Conservation (phyloP, 2,797 vertebrate genomes). For the Odontamblyopus lacepedii region DNA sequence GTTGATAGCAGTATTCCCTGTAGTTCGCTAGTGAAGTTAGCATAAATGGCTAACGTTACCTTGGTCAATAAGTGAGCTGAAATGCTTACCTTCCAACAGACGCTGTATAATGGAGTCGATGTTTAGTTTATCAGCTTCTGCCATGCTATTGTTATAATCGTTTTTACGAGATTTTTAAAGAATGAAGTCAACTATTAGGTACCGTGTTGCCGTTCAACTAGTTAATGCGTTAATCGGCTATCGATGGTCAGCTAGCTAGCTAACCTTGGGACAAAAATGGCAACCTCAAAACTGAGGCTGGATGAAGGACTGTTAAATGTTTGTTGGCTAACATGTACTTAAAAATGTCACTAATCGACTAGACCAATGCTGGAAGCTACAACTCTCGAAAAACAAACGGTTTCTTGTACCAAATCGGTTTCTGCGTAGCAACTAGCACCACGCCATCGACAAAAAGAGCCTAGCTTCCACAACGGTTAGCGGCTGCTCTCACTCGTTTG, state of each 20-base stretch:
- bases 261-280: constrained; percentile 68
- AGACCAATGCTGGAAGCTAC: constrained; percentile 23
- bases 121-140: constrained; percentile 84
- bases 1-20: constrained; percentile 35
- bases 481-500: constrained; percentile 42
- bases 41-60: constrained; percentile 63
- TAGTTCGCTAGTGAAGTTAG: constrained; percentile 39
- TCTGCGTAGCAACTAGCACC: constrained; percentile 58
- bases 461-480: constrained; percentile 53
- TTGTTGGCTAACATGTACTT: constrained; percentile 44
- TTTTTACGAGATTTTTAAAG: constrained; percentile 22
- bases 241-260: constrained; percentile 69
- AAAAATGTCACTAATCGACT: constrained; percentile 28
- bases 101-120: constrained; percentile 85
- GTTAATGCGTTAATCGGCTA: constrained; percentile 72
- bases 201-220: constrained; percentile 52
- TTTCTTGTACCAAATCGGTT: constrained; percentile 35
- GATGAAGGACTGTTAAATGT: constrained; percentile 21
- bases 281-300: constrained; percentile 63
- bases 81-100: constrained; percentile 81
- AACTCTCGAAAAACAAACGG: constrained; percentile 13
- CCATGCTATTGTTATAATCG: constrained; percentile 71
- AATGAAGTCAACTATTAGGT: constrained; percentile 22
- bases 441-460: constrained; percentile 68
- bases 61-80: constrained; percentile 47